Evolutionary conservation across 2,888 invertebrate species (phyloP), one percentile per base, ranked within the genome.

Genomic region (Apotomis capreana): DNA sequence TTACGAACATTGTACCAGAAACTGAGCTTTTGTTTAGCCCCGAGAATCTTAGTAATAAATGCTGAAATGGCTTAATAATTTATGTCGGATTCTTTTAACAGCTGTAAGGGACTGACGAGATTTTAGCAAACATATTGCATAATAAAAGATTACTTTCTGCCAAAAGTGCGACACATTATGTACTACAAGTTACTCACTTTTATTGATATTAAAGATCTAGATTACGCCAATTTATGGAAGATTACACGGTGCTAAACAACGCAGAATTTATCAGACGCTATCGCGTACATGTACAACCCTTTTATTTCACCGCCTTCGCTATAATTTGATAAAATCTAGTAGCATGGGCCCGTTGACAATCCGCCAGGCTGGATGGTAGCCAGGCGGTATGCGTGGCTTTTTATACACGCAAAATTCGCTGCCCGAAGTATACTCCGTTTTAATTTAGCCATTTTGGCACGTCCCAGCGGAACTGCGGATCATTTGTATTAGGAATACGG

Each of bases 401-500:
- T 89, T 89, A 88, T 85, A 81, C 78, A 83, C 85, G 82, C 83
- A 85, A 83, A 85, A 86, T 84, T 84, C 81, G 76, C 78, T 77
- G 76, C 76, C 79, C 81, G 78, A 84, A 86, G 82, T 84, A 84
- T 86, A 88, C 85, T 89, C 81, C 77, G 84, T 88, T 88, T 90
- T 91, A 91, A 92, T 91, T 91, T 88, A 87, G 88, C 87, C 87
- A 91, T 88, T 90, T 90, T 91, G 91, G 91, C 90, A 90, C 87
- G 83, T 85, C 83, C 81, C 84, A 62, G 65, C 87, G 89, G 89
- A 90, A 90, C 81, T 85, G 84, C 82, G 86, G 84, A 84, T 88
- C 87, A 88, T 90, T 89, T 90, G 87, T 86, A 86, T 86, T 86
- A 85, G 83, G 81, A 86, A 86, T 87, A 85, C 84, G 81, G 82